Evolutionary conservation across 2,888 invertebrate genomes (phyloP).

Genomic region (Pheosia tremula): DNA sequence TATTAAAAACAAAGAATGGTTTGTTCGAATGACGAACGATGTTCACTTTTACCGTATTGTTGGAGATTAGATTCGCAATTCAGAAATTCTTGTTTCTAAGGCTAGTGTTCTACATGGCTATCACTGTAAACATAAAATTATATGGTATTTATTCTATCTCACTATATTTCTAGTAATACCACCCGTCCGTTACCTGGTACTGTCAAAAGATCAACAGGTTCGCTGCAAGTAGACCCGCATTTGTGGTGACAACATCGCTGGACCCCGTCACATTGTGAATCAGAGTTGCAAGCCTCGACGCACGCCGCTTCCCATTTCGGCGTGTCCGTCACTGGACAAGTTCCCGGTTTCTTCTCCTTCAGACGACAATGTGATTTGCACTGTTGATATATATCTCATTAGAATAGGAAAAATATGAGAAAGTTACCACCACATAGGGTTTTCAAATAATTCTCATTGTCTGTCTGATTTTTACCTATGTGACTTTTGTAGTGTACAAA

Average conservation of each 20-base stretch:
- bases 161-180: neutral
- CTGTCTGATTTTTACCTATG: too few species aligned
- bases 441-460: too few species aligned
- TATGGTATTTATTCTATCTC: too few species aligned
- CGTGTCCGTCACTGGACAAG: slow-evolving; percentile 68
- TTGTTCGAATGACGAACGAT: slow-evolving; percentile 12
- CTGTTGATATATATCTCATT: slow-evolving; percentile 55
- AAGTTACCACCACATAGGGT: too few species aligned
- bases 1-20: slow-evolving; percentile 7
- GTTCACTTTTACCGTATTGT: slow-evolving; percentile 3
- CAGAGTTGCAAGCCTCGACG: slow-evolving; percentile 85
- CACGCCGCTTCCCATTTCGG: slow-evolving; percentile 86
- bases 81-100: too few species aligned
- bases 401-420: neutral
- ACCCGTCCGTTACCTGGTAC: slow-evolving; percentile 82
- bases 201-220: slow-evolving; percentile 84
- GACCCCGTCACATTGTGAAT: slow-evolving; percentile 88
- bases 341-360: slow-evolving; percentile 76
- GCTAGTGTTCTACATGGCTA: too few species aligned
- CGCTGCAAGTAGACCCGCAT: slow-evolving; percentile 89
- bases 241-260: slow-evolving; percentile 88
- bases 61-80: too few species aligned
- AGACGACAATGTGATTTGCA: slow-evolving; percentile 84
- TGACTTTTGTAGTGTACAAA: too few species aligned
- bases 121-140: too few species aligned